These are phyloP conservation scores for Adrianichthys oophorus DNA, from an alignment of 2,797 vertebrate species.

Conservation along the genomic window DNA sequence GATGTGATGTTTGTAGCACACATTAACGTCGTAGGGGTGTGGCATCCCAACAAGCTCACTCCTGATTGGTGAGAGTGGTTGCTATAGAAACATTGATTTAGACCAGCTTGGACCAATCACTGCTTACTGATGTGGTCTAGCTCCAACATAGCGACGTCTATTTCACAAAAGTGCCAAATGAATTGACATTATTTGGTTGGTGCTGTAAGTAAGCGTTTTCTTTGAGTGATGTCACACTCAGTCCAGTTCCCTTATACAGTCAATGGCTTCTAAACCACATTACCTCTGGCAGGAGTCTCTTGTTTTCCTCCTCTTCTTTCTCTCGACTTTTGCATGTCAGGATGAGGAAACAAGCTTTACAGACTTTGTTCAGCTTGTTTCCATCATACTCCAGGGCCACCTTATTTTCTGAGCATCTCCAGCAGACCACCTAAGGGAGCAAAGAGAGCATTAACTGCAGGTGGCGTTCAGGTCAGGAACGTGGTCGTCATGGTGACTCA, in stretches of 20 bases:
- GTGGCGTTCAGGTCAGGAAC: neutral
- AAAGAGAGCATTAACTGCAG: neutral
- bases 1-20: too few species aligned
- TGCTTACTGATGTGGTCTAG: too few species aligned
- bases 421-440: constrained; percentile 84
- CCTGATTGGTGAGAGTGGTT: too few species aligned
- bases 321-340: constrained; percentile 67
- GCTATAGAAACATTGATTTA: too few species aligned
- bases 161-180: too few species aligned
- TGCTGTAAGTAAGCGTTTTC: neutral
- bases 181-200: too few species aligned
- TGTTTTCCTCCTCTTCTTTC: constrained; percentile 68
- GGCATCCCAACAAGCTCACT: too few species aligned
- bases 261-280: constrained; percentile 4
- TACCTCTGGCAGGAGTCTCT: constrained; percentile 78
- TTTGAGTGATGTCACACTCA: neutral
- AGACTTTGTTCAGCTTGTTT: constrained; percentile 84
- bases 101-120: too few species aligned
- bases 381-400: constrained; percentile 80
- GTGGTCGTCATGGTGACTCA: constrained; percentile 61
- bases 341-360: constrained; percentile 79
- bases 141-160: too few species aligned
- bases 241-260: neutral
- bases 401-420: constrained; percentile 87
- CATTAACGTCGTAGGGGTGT: too few species aligned